phyloP scores from a whole-genome alignment of 2,888 invertebrate genomes.

The Hemistola chrysoprasaria region DNA sequence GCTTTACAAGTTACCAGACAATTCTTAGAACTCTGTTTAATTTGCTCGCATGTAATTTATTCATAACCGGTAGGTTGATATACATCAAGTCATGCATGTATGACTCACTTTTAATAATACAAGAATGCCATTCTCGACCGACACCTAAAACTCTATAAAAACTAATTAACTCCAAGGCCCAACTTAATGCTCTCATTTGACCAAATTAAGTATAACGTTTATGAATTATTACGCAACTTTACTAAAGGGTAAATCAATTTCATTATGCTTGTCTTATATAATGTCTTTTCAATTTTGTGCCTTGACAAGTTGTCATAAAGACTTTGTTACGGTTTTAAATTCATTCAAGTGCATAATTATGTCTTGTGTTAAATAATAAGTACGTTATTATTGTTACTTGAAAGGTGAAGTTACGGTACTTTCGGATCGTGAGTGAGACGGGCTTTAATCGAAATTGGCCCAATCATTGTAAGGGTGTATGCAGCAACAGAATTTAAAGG shows the following conservation, averaged over 20 bases:
- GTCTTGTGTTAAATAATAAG: not conserved
- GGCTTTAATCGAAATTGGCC: constrained; percentile 21
- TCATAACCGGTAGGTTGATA: constrained; percentile 8
- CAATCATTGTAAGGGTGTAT: constrained; percentile 18
- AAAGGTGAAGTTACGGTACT: constrained; percentile 22
- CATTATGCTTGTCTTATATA: constrained; percentile 13
- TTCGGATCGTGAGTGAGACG: constrained; percentile 24
- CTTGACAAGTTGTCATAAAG: constrained; percentile 23
- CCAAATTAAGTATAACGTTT: constrained; percentile 17
- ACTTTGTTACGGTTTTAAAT: constrained; percentile 15
- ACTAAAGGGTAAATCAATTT: constrained; percentile 24
- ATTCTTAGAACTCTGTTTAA: not conserved
- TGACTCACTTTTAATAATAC: constrained; percentile 10
- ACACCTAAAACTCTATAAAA: constrained; percentile 19
- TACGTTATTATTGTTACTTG: constrained; percentile 3
- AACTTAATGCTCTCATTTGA: constrained; percentile 17
- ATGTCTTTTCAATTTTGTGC: constrained; percentile 18
- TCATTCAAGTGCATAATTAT: constrained; percentile 8
- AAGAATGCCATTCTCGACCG: constrained; percentile 21
- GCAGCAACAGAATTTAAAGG: constrained; percentile 1
- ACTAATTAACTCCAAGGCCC: constrained; percentile 26
- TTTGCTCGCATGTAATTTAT: constrained; percentile 5
- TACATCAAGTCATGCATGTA: constrained; percentile 2
- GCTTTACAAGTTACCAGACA: too few species aligned
- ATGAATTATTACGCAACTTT: constrained; percentile 16